phyloP scores from a whole-genome alignment of 2,888 invertebrate species.

The Chorisops tibialis region DNA sequence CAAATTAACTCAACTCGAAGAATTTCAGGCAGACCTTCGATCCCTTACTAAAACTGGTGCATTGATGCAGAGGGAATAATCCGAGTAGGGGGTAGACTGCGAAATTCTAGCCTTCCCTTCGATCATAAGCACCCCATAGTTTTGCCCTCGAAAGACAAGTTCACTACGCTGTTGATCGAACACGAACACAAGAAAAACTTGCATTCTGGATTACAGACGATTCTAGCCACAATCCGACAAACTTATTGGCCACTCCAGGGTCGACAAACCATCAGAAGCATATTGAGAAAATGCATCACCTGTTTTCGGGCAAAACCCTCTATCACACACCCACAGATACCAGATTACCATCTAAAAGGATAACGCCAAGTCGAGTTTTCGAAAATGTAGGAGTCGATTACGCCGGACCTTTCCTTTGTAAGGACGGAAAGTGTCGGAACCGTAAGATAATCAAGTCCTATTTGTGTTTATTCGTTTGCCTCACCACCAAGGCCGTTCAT shows the following conservation, averaged over 20 bases:
- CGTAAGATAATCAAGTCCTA: neutral
- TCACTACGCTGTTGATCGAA: conserved; percentile 15
- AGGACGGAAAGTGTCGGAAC: neutral
- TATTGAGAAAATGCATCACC: conserved; percentile 27
- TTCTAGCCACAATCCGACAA: conserved; percentile 24
- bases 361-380: neutral
- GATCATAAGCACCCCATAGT: conserved; percentile 37
- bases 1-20: no score
- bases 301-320: conserved; percentile 29
- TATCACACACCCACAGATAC: neutral
- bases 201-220: conserved; percentile 27
- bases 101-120: conserved; percentile 33
- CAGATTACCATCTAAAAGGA: no score
- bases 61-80: no score
- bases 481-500: conserved; percentile 31
- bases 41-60: no score
- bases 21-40: no score
- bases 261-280: conserved; percentile 24
- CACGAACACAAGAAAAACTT: conserved; percentile 19
- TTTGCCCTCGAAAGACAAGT: conserved; percentile 30
- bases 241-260: conserved; percentile 32
- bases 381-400: neutral
- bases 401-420: neutral
- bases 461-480: conserved; percentile 17
- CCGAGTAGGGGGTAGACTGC: conserved; percentile 40